Conservation (phyloP, 2,797 vertebrate species). For the Bryconaethiops microstoma region DNA sequence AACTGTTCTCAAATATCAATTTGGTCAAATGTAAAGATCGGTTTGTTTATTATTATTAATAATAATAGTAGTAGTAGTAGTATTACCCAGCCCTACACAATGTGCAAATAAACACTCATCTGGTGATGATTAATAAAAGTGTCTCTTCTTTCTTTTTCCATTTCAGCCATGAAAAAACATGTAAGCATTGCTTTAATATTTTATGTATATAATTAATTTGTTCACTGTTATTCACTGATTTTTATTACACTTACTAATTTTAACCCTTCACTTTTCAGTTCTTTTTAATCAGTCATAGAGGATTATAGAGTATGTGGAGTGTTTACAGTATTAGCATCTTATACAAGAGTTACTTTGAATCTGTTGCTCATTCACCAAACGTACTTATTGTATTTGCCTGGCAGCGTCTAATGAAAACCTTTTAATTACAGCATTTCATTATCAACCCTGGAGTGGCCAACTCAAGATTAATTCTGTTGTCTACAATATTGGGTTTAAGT, state of each 20-base stretch:
- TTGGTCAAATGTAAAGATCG: too few species aligned
- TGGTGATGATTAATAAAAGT: not conserved
- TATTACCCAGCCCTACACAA: not conserved
- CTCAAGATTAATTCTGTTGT: conserved; percentile 66
- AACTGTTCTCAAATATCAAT: too few species aligned
- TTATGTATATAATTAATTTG: not conserved
- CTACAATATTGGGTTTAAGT: conserved; percentile 70
- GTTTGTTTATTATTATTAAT: too few species aligned
- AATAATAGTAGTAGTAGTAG: too few species aligned
- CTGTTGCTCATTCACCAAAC: not conserved
- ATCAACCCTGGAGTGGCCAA: conserved; percentile 76
- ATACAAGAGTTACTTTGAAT: not conserved
- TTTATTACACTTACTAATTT: not conserved
- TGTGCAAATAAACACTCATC: not conserved
- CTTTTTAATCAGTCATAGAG: too few species aligned
- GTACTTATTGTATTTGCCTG: not conserved
- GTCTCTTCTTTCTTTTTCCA: conserved; percentile 34
- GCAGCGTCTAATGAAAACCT: conserved; percentile 1
- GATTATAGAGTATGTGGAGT: too few species aligned
- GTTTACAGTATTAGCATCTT: too few species aligned
- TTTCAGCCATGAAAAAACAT: conserved; percentile 58
- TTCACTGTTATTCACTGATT: not conserved
- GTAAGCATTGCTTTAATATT: conserved; percentile 63
- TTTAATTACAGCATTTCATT: conserved; percentile 66
- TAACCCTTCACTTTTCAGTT: too few species aligned